These are phyloP conservation scores for Labeo rohita DNA, from an alignment of 2,113 vertebrate genomes.

Conservation along the genomic window DNA sequence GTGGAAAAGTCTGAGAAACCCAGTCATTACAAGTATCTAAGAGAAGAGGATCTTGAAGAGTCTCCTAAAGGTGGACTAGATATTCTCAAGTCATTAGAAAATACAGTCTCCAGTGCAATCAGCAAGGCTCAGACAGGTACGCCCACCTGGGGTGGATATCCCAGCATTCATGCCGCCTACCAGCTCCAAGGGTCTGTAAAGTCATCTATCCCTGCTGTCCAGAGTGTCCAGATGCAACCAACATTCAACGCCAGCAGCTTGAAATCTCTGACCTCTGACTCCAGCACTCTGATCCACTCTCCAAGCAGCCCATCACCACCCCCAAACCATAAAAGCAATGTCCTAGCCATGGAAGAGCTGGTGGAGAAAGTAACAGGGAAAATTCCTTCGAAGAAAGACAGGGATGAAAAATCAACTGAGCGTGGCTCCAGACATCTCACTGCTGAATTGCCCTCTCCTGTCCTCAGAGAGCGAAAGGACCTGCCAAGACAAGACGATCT, in stretches of 20 bases:
- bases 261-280: constrained; percentile 82
- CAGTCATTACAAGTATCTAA: constrained; percentile 90
- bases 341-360: constrained; percentile 96
- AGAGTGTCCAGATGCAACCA: constrained; percentile 89
- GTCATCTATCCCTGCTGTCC: constrained; percentile 79
- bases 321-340: constrained; percentile 91
- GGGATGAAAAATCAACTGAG: constrained; percentile 81
- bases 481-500: constrained; percentile 78
- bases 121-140: constrained; percentile 98
- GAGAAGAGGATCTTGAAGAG: constrained; percentile 95
- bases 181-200: constrained; percentile 91
- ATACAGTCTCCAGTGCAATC: constrained; percentile 96
- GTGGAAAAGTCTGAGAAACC: constrained; percentile 82
- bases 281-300: constrained; percentile 85
- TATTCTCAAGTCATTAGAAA: constrained; percentile 96
- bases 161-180: constrained; percentile 98
- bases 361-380: constrained; percentile 97
- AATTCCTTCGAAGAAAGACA: constrained; percentile 82
- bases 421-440: constrained; percentile 76
- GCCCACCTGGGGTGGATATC: constrained; percentile 97
- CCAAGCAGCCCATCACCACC: constrained; percentile 88
- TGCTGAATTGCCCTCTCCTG: constrained; percentile 79
- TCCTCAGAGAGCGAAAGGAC: constrained; percentile 84
- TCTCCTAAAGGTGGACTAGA: constrained; percentile 92
- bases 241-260: constrained; percentile 81